Base-by-base conservation (phyloP, 1,140 invertebrate genomes). In the Listronotus bonariensis region DNA sequence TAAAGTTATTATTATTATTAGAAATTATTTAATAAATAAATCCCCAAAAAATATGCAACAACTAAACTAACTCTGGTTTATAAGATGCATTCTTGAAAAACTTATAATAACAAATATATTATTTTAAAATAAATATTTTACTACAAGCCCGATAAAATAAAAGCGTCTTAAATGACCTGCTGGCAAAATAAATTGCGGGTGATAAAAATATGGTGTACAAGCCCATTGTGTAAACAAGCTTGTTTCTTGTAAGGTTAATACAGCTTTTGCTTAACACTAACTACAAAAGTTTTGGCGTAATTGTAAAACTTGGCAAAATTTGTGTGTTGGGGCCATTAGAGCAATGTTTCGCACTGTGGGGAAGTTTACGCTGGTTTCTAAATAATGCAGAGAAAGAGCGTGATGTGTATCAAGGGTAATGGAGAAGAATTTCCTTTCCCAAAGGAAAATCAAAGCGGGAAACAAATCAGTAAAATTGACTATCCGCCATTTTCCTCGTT, bases 361-460 rank as follows among this genome's bases (percentile, higher is more conserved):
- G 18, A 48, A 48, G 45, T 48, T 48, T 48, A 20, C 45, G 45
- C 45, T 20, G 15, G 45, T 48, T 48, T 20, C 45, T 48, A 48
- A 48, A 48, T 48, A 48, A 48, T 48, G 15, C 45, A 48, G n/a
- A 20, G 12, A 48, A 20, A 18, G 18, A 14, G 45, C 45, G 45
- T 48, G 45, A 48, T 48, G 45, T 48, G 18, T 48, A 48, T 48
- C 45, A 48, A 48, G 18, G 15, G 45, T 48, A 48, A 48, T 48
- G 45, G 18, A 48, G 12, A 15, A 18, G 45, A 14, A 48, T 48
- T 48, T 48, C 5, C 17, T 17, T 18, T 48, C 45, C 45, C 45
- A 10, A 11, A 48, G 45, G 18, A 48, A 48, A 48, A 18, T 15
- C 15, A 48, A 48, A 18, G 14, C 15, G 15, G 12, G 11, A 48